phyloP scores from a whole-genome alignment of 2,797 vertebrate species.

The Danio kyathit region DNA sequence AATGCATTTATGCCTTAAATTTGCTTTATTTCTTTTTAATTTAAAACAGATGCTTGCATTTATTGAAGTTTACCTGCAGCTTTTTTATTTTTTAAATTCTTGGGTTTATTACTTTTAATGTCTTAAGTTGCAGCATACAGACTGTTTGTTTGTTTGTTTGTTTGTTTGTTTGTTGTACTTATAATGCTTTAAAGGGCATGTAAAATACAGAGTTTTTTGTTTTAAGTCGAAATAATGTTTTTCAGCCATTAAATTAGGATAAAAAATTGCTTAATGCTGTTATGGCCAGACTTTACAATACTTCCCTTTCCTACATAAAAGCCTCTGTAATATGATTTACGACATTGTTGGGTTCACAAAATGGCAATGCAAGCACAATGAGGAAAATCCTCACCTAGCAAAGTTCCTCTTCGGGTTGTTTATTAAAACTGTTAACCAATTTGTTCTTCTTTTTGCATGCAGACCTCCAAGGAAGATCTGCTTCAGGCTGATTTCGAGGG shows the following conservation, averaged over 20 bases:
- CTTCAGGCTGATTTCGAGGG: conserved; percentile 98
- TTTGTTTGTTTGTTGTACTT: too few species aligned
- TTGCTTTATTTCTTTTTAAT: neutral
- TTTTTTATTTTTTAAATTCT: too few species aligned
- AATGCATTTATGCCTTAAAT: neutral
- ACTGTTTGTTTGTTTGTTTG: too few species aligned
- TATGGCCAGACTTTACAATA: neutral
- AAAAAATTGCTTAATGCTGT: too few species aligned
- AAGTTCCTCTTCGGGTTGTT: conserved; percentile 12
- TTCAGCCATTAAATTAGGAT: too few species aligned
- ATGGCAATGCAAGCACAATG: neutral
- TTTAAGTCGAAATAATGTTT: too few species aligned
- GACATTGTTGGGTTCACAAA: neutral
- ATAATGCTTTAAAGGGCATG: too few species aligned
- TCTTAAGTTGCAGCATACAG: too few species aligned
- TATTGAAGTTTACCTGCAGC: too few species aligned
- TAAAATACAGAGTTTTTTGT: too few species aligned
- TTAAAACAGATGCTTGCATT: neutral
- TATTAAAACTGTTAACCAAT: neutral
- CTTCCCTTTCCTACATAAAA: neutral
- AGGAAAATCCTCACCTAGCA: neutral
- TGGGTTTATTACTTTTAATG: too few species aligned
- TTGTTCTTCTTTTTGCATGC: conserved; percentile 44
- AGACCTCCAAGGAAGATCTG: conserved; percentile 99
- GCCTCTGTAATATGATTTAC: neutral